These are phyloP conservation scores for Clanis bilineata DNA, from an alignment of 2,888 invertebrate species.

Conservation along the genomic window DNA sequence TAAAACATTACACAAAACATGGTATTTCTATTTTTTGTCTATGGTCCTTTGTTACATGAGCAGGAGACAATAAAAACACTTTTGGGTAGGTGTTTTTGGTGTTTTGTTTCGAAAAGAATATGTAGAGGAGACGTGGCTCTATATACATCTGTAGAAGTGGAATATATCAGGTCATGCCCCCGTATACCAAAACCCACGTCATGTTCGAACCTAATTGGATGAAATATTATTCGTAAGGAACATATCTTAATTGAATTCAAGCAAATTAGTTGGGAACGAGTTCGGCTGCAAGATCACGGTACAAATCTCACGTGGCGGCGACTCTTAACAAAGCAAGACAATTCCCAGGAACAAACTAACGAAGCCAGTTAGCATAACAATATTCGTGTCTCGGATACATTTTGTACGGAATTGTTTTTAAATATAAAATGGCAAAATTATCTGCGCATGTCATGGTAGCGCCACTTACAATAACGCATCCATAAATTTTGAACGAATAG, in stretches of 20 bases:
- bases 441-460: too few relatives aligned
- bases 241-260: slow-evolving; percentile 45
- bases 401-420: slow-evolving; percentile 64
- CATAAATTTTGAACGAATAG: too few relatives aligned
- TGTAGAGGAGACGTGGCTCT: too few relatives aligned
- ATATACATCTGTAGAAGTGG: neutral
- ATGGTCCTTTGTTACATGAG: too few relatives aligned
- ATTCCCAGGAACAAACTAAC: slow-evolving; percentile 79
- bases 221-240: slow-evolving; percentile 22
- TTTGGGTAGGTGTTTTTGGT: too few relatives aligned
- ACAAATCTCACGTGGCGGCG: slow-evolving; percentile 60
- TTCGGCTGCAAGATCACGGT: slow-evolving; percentile 52
- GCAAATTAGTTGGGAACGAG: slow-evolving; percentile 55
- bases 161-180: neutral
- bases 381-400: slow-evolving; percentile 61
- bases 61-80: too few relatives aligned
- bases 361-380: slow-evolving; percentile 80
- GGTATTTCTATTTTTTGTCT: too few relatives aligned
- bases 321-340: slow-evolving; percentile 68
- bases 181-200: neutral
- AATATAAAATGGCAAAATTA: too few relatives aligned
- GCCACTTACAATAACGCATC: too few relatives aligned
- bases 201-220: slow-evolving; percentile 10
- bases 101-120: too few relatives aligned
- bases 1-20: too few relatives aligned